Percentiles rank a stretch among this genome's conserved stretches.
phyloP scores from a whole-genome alignment of 2,888 invertebrate species.

The Drosophila lacicola region DNA sequence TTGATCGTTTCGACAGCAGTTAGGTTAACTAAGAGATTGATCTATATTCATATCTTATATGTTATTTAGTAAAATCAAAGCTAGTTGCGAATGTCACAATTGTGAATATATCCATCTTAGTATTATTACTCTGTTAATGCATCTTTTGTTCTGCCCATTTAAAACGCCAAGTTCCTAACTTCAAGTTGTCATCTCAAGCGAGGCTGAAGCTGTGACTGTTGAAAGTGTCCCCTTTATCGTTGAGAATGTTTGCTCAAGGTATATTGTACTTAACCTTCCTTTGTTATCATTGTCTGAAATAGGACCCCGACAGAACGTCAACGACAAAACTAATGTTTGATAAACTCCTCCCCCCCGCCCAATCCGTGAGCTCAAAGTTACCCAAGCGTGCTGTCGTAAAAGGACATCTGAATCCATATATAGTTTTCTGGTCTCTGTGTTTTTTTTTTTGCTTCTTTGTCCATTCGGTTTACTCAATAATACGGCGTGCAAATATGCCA shows the following conservation, averaged over 20 bases:
- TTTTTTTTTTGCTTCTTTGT: background rate
- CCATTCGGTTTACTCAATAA: slow-evolving; percentile 14
- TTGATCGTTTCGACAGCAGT: too few relatives aligned
- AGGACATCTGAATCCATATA: slow-evolving; percentile 8
- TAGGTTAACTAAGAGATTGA: too few relatives aligned
- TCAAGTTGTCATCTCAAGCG: background rate
- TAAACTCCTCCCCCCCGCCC: slow-evolving; percentile 1
- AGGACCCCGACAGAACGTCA: slow-evolving; percentile 13
- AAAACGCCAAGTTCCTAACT: background rate
- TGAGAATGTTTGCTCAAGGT: slow-evolving; percentile 55
- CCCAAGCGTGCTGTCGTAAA: slow-evolving; percentile 18
- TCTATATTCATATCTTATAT: too few relatives aligned
- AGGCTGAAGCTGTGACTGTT: slow-evolving; percentile 10
- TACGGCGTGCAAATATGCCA: slow-evolving; percentile 27
- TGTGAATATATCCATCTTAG: too few relatives aligned
- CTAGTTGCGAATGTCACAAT: too few relatives aligned
- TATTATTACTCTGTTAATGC: too few relatives aligned
- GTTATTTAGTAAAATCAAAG: too few relatives aligned
- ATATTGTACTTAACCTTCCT: slow-evolving; percentile 56
- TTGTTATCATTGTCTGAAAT: slow-evolving; percentile 44
- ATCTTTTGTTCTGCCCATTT: background rate
- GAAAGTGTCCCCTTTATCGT: slow-evolving; percentile 21
- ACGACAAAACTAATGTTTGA: slow-evolving; percentile 34
- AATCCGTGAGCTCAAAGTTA: slow-evolving; percentile 17
- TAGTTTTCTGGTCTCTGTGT: slow-evolving; percentile 3